These are phyloP conservation scores for Kobus ellipsiprymnus DNA, from an alignment of 2,113 vertebrate species.

Conservation along the genomic window DNA sequence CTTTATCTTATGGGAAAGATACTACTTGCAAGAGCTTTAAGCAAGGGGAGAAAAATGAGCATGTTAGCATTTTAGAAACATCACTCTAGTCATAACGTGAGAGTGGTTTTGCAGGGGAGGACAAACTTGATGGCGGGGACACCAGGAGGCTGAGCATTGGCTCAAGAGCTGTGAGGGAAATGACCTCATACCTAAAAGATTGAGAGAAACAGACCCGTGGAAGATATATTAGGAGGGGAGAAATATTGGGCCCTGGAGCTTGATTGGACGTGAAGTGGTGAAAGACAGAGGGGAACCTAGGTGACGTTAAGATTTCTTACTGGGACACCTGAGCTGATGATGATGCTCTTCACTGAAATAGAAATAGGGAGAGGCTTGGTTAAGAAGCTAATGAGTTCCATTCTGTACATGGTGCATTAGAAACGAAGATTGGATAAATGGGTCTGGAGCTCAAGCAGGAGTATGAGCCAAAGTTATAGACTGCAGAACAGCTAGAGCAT, in stretches of 20 bases:
- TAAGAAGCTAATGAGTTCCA: not conserved
- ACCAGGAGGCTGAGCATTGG: not conserved
- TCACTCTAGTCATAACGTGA: not conserved
- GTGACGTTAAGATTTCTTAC: not conserved
- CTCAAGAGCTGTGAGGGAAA: not conserved
- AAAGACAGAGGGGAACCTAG: not conserved
- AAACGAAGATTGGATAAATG: not conserved
- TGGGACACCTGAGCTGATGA: too few species aligned
- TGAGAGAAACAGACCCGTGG: not conserved
- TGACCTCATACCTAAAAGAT: not conserved
- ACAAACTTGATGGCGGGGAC: not conserved
- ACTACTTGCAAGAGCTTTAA: not conserved
- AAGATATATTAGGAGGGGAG: not conserved
- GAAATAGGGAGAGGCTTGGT: not conserved
- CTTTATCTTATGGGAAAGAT: not conserved
- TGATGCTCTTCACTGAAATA: not conserved
- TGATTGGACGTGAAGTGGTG: not conserved
- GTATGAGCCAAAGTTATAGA: too few species aligned
- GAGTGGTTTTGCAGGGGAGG: not conserved
- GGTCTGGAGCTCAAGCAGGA: not conserved
- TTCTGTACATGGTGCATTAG: not conserved
- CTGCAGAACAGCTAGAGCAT: not conserved
- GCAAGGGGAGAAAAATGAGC: not conserved
- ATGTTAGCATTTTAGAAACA: not conserved
- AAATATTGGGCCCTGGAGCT: not conserved